Evolutionary conservation across 1,140 invertebrate species (phyloP).

Genomic region (Tribolium castaneum): DNA sequence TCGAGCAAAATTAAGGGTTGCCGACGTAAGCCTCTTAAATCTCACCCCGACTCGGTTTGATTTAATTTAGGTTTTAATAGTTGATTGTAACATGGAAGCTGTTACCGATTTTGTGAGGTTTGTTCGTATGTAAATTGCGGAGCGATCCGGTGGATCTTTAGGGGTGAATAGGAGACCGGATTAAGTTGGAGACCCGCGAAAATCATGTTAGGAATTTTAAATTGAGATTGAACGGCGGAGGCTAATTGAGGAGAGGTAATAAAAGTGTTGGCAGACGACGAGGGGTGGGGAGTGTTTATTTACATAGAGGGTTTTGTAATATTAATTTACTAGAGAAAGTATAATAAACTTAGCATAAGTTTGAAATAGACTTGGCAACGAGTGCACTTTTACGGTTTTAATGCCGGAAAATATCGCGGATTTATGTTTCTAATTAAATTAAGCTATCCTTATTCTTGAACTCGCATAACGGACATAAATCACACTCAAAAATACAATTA

Average conservation of each 20-base stretch:
- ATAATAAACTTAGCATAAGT: no score
- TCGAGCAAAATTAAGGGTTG: slow-evolving; percentile 15
- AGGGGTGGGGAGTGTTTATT: background rate
- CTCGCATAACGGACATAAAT: no score
- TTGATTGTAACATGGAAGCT: slow-evolving; percentile 26
- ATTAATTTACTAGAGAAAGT: no score
- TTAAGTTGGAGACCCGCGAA: slow-evolving; percentile 41
- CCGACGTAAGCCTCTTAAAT: slow-evolving; percentile 16
- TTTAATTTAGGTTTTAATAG: slow-evolving; percentile 18
- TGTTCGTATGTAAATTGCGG: slow-evolving; percentile 35
- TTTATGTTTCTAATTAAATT: no score
- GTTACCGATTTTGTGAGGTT: slow-evolving; percentile 34
- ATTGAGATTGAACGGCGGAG: slow-evolving; percentile 38
- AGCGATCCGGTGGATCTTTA: slow-evolving; percentile 13
- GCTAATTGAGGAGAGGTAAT: slow-evolving; percentile 38
- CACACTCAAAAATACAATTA: no score
- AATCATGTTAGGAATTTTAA: slow-evolving; percentile 40
- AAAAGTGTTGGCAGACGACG: background rate
- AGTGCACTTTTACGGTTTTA: no score
- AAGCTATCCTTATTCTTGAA: no score
- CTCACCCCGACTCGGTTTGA: background rate
- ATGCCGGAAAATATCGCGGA: no score
- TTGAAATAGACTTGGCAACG: no score
- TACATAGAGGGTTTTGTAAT: background rate
- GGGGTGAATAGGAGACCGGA: slow-evolving; percentile 30